Evolutionary conservation across 2,797 vertebrate species (phyloP), one percentile per base, ranked within the genome.

Genomic region (Halcyon badia): DNA sequence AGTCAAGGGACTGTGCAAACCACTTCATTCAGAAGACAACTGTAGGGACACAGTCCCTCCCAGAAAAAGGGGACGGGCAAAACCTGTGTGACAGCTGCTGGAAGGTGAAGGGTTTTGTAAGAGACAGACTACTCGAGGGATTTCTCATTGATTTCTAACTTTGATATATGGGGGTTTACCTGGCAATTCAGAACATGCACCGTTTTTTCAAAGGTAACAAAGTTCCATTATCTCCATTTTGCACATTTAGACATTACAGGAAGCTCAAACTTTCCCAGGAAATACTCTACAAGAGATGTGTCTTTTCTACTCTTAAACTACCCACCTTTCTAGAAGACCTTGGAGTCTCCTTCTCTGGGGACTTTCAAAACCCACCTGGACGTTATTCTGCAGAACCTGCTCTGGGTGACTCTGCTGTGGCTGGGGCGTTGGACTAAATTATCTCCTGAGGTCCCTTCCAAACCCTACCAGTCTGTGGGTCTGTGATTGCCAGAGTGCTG

Each of bases 31-130:
- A 41, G 49, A 65, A 25, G 78, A 37, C 6, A 68, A 44, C 31
- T 19, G 21, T 4, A 17, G 0, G 25, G 81, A 30, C 9, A 20
- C 26, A 0, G 11, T 4, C 24, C 28, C 14, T 10, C 79, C 75
- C 76, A 28, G 65, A 21, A 31, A 28, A 44, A 41, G 46, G 71
- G 49, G 46, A 52, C 37, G 15, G 31, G 30, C 39, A 84, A 48
- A 44, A 22, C 5, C 49, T 20, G 10, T 1, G 5, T 21, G 26
- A 24, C 68, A 82, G 12, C 46, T 15, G 68, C 60, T 54, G 68
- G 18, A 21, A 65, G 41, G 78, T 58, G 20, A 12, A 25, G 37
- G 42, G 48, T 31, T 14, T 19, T 56, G 2, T 4, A 11, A 26
- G 49, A 85, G 51, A 65, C 26, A 49, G 64, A 14, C 39, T 22